Conservation (phyloP, 2,113 vertebrate species). For the Condylura cristata region DNA sequence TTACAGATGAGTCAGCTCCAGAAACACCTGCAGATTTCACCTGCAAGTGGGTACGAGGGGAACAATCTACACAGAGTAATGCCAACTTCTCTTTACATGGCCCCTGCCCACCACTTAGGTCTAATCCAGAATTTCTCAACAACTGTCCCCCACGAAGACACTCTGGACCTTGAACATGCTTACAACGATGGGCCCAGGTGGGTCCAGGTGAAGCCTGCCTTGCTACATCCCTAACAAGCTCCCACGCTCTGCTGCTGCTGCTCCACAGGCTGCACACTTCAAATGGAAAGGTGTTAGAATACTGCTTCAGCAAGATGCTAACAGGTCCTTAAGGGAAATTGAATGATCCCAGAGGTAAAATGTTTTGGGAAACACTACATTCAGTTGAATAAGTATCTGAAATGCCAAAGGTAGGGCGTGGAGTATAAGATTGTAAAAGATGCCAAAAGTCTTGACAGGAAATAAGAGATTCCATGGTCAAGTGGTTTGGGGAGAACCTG, state of each 20-base stretch:
- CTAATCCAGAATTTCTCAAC: not conserved
- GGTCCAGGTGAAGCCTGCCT: too few relatives aligned
- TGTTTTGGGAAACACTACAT: not conserved
- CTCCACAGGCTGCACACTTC: not conserved
- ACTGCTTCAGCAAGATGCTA: not conserved
- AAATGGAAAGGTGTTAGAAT: not conserved
- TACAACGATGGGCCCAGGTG: rapidly evolving
- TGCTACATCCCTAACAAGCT: not conserved
- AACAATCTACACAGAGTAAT: rapidly evolving
- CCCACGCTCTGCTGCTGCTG: not conserved
- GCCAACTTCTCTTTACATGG: not conserved
- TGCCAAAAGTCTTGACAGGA: not conserved
- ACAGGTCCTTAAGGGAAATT: not conserved
- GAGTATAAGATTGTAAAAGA: not conserved
- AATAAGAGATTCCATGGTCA: not conserved
- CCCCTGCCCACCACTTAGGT: not conserved
- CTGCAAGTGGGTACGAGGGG: not conserved
- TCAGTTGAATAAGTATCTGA: not conserved
- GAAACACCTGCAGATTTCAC: not conserved
- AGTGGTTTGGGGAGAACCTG: not conserved
- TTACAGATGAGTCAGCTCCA: not conserved
- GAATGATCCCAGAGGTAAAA: not conserved
- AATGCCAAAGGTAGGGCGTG: not conserved
- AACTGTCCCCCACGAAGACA: rapidly evolving
- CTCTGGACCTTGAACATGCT: not conserved